These are phyloP conservation scores for Oncorhynchus kisutch DNA, from an alignment of 2,113 vertebrate species.

Conservation along the genomic window DNA sequence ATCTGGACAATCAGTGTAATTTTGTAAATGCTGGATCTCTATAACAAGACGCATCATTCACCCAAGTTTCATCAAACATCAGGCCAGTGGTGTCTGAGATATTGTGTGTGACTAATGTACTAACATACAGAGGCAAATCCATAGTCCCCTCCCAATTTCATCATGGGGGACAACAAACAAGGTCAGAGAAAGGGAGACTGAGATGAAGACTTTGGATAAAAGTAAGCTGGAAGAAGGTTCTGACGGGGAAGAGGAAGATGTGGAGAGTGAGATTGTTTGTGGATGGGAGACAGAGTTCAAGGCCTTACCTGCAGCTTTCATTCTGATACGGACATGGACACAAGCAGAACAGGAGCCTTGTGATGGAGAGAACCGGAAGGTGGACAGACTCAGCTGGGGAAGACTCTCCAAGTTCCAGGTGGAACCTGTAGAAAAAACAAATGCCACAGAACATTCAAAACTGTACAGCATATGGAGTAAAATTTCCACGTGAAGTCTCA, in stretches of 20 bases:
- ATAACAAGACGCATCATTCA: too few species aligned
- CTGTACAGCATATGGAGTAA: not conserved
- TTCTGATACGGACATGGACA: slow-evolving; percentile 35
- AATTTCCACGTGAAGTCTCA: not conserved
- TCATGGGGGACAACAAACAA: too few species aligned
- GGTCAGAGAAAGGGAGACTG: too few species aligned
- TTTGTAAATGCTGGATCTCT: too few species aligned
- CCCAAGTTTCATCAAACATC: too few species aligned
- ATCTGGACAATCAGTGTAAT: too few species aligned
- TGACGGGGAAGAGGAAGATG: not conserved
- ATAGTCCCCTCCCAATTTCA: too few species aligned
- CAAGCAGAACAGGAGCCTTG: not conserved
- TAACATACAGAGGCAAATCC: too few species aligned
- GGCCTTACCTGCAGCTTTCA: slow-evolving; percentile 41
- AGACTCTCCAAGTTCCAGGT: not conserved
- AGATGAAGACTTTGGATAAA: too few species aligned
- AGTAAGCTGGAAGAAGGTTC: too few species aligned
- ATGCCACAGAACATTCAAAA: not conserved
- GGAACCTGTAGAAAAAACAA: not conserved
- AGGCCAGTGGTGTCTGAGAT: too few species aligned
- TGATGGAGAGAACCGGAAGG: accelerated
- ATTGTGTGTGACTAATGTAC: too few species aligned
- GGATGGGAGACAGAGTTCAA: not conserved
- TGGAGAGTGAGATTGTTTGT: not conserved
- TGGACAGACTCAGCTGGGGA: slow-evolving; percentile 42